A percentile compares a stretch with the other conserved stretches of the same genome.
These are phyloP conservation scores for Drosophila bipectinata DNA, from an alignment of 1,140 invertebrate genomes.

Conservation along the genomic window DNA sequence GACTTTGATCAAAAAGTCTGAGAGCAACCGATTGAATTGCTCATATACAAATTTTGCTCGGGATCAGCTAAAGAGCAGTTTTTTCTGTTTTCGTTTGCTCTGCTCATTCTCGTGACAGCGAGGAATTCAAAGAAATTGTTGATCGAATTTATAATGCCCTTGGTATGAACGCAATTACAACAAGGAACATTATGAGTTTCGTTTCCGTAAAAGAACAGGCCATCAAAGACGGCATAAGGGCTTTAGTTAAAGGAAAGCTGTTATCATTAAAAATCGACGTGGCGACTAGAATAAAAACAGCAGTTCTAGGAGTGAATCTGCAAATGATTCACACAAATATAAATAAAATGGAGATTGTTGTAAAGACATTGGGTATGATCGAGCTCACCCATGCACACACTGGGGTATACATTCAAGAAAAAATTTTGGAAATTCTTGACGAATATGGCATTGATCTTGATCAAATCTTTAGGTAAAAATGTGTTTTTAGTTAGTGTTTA, in stretches of 20 bases:
- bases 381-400: no score
- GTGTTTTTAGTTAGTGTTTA: neutral
- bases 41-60: no score
- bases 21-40: no score
- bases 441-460: neutral
- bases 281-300: no score
- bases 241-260: conserved; percentile 24
- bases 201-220: conserved; percentile 22
- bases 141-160: conserved; percentile 18
- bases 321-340: no score
- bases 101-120: no score
- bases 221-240: conserved; percentile 18
- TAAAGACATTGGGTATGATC: no score
- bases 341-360: no score
- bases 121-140: neutral
- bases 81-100: no score
- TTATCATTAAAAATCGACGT: conserved; percentile 18
- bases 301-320: no score
- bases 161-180: conserved; percentile 22
- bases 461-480: neutral
- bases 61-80: no score
- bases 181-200: conserved; percentile 31
- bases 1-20: no score
- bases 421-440: neutral
- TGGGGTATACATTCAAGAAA: neutral